A percentile compares a stretch with the other conserved stretches of the same genome.
These are phyloP conservation scores for Pocota personata DNA, from an alignment of 2,888 invertebrate genomes.

Conservation along the genomic window DNA sequence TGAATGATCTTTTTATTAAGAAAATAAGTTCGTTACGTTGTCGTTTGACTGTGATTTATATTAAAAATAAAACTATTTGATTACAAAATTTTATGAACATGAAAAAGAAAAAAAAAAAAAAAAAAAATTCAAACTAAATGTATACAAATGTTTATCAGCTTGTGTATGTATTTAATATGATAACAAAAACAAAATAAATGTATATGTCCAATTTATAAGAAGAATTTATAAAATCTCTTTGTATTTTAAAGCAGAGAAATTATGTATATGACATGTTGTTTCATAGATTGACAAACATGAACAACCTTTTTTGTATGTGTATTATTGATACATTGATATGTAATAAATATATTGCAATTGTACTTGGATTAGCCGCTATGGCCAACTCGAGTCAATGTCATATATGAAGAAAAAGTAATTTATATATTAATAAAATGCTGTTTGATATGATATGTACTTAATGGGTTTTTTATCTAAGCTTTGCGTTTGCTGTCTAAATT, in stretches of 20 bases:
- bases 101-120: constrained; percentile 7
- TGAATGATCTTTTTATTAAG: constrained; percentile 34
- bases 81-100: constrained; percentile 18
- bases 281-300: neutral
- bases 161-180: constrained; percentile 18
- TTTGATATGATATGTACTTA: constrained; percentile 39
- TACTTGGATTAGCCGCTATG: neutral
- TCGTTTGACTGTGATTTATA: constrained; percentile 72
- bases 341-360: constrained; percentile 7
- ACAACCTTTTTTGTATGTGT: constrained; percentile 21
- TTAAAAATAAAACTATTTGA: constrained; percentile 51
- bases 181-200: neutral
- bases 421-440: constrained; percentile 43
- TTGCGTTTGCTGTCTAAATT: neutral
- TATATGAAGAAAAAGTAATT: constrained; percentile 14
- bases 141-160: constrained; percentile 33
- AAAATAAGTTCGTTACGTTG: constrained; percentile 52
- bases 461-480: neutral
- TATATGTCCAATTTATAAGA: constrained; percentile 40
- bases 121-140: constrained; percentile 3
- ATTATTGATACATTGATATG: constrained; percentile 27
- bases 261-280: constrained; percentile 25
- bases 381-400: neutral
- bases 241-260: constrained; percentile 18
- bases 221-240: constrained; percentile 6